Conservation (phyloP, 2,888 invertebrate genomes). For the Hemithea aestivaria region DNA sequence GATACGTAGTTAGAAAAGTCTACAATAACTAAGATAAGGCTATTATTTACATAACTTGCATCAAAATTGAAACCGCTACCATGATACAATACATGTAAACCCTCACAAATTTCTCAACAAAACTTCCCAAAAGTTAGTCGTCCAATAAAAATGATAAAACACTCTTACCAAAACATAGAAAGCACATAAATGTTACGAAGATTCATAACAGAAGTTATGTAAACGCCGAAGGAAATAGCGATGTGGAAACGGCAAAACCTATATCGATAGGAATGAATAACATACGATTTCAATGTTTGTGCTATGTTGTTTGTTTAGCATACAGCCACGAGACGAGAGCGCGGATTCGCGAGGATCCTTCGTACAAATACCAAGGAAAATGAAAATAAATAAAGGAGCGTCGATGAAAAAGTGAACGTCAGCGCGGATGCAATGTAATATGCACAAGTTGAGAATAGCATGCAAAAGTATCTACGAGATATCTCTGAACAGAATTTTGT, state of each 20-base stretch:
- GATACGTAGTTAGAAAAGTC: too few species aligned
- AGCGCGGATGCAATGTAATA: constrained; percentile 17
- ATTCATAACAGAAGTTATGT: constrained; percentile 11
- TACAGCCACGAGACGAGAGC: constrained; percentile 48
- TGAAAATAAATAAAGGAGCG: constrained; percentile 47
- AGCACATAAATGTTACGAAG: constrained; percentile 3
- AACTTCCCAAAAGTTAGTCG: too few species aligned
- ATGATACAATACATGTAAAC: too few species aligned
- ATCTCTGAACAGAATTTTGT: too few species aligned
- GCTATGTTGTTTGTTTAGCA: constrained; percentile 57
- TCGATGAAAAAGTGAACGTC: constrained; percentile 7
- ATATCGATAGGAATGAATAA: constrained; percentile 59
- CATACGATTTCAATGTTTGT: constrained; percentile 63
- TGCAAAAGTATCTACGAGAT: too few species aligned
- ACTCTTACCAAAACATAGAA: too few species aligned
- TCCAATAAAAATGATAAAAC: constrained; percentile 8
- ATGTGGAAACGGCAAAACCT: constrained; percentile 25
- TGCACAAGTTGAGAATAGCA: too few species aligned
- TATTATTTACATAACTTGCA: too few species aligned
- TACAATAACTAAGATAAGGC: too few species aligned
- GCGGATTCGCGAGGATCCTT: constrained; percentile 36
- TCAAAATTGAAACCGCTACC: too few species aligned
- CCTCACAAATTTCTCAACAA: too few species aligned
- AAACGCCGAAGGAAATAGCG: constrained; percentile 19
- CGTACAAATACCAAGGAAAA: constrained; percentile 49